These are phyloP conservation scores for Gandaritis pyraliata DNA, from an alignment of 2,888 invertebrate genomes.

Conservation along the genomic window DNA sequence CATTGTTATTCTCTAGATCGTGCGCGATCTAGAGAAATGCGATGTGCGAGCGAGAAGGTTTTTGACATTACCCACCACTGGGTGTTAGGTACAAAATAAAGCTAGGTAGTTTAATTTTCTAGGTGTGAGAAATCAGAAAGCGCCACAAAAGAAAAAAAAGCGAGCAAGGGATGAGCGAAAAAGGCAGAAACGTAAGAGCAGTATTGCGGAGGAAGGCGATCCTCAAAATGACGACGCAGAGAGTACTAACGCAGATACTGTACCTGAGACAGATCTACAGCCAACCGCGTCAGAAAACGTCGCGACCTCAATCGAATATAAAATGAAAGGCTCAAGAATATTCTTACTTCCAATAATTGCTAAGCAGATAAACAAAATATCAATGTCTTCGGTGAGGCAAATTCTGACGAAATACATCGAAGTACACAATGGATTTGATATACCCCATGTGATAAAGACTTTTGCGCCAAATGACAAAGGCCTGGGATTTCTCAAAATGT, in stretches of 20 bases:
- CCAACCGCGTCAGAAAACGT: constrained; percentile 31
- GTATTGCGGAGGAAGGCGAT: background rate
- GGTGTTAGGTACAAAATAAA: too few relatives aligned
- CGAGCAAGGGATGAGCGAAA: constrained; percentile 15
- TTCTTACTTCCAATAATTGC: constrained; percentile 59
- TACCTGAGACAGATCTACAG: constrained; percentile 2
- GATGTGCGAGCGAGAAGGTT: too few relatives aligned
- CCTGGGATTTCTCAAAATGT: constrained; percentile 62
- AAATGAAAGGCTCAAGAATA: constrained; percentile 48
- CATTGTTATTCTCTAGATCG: too few relatives aligned
- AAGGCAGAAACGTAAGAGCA: constrained; percentile 2
- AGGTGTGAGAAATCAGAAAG: constrained; percentile 33
- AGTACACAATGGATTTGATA: constrained; percentile 28
- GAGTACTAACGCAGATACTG: constrained; percentile 19
- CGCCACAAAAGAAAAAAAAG: constrained; percentile 28
- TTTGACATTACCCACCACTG: too few relatives aligned
- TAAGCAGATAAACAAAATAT: constrained; percentile 46
- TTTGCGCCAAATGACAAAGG: constrained; percentile 36
- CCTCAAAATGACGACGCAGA: constrained; percentile 9
- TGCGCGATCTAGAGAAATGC: too few relatives aligned
- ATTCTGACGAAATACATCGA: constrained; percentile 53
- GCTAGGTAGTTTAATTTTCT: too few relatives aligned
- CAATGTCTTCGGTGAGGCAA: constrained; percentile 42
- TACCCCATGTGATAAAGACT: constrained; percentile 20
- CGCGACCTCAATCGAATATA: constrained; percentile 43